Evolutionary conservation across 1,140 invertebrate genomes (phyloP).

Genomic region (Tetramorium simillimum): DNA sequence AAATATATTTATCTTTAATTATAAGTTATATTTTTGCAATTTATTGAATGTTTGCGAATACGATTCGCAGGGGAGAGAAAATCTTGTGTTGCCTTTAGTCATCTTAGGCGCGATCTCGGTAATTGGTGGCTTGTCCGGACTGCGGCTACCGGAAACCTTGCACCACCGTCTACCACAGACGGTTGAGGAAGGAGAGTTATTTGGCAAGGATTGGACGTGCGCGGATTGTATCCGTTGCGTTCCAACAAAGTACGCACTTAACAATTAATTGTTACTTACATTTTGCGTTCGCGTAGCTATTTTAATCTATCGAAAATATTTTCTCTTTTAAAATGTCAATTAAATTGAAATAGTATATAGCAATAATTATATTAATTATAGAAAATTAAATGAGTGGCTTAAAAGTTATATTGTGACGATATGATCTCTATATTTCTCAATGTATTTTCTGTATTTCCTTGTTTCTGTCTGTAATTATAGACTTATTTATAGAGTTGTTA

Average conservation of each 20-base stretch:
- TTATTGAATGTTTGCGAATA: slow-evolving; percentile 30
- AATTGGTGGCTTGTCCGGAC: slow-evolving; percentile 91
- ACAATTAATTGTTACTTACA: neutral
- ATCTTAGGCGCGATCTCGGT: slow-evolving; percentile 93
- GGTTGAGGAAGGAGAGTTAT: slow-evolving; percentile 94
- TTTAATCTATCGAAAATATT: neutral
- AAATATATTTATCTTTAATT: neutral
- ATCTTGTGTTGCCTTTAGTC: slow-evolving; percentile 92
- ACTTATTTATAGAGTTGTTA: neutral
- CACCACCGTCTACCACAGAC: slow-evolving; percentile 93
- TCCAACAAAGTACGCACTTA: slow-evolving; percentile 86
- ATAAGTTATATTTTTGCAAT: neutral
- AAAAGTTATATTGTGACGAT: neutral
- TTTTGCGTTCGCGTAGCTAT: neutral
- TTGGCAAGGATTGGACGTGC: slow-evolving; percentile 93
- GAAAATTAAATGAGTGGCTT: neutral
- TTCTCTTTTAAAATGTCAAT: neutral
- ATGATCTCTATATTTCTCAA: neutral
- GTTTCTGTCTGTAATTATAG: neutral
- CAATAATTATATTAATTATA: neutral
- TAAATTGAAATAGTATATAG: neutral
- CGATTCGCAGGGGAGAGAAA: slow-evolving; percentile 90
- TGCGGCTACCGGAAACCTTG: slow-evolving; percentile 93
- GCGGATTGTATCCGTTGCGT: slow-evolving; percentile 90
- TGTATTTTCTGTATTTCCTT: neutral